Evolutionary conservation across 2,113 vertebrate species (phyloP).

Genomic region (Pelmatolapia mariae): DNA sequence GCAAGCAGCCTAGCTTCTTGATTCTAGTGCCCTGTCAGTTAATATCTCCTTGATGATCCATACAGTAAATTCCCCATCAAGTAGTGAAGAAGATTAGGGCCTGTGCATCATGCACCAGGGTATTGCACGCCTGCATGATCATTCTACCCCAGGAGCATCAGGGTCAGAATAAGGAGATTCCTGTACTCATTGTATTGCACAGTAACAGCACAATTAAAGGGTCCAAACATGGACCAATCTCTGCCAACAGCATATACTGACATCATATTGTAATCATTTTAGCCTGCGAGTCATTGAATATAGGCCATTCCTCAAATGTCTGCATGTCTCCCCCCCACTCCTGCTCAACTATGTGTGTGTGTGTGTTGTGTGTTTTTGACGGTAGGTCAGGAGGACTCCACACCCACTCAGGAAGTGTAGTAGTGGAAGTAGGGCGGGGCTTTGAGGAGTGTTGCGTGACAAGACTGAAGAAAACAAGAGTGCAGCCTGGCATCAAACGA

Average conservation of each 20-base stretch:
- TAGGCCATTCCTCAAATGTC: conserved; percentile 12
- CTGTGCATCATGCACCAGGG: neutral
- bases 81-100: conserved; percentile 9
- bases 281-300: neutral
- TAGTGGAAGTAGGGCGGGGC: conserved; percentile 20
- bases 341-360: neutral
- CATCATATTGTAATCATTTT: conserved; percentile 7
- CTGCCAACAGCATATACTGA: neutral
- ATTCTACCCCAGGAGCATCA: neutral
- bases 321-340: neutral
- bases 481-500: conserved; percentile 13
- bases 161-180: conserved; percentile 24
- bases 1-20: neutral
- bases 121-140: neutral
- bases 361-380: neutral
- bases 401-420: conserved; percentile 16
- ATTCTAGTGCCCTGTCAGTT: neutral
- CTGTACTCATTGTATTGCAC: neutral
- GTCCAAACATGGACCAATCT: neutral
- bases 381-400: neutral
- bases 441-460: conserved; percentile 51
- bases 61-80: neutral
- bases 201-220: conserved; percentile 16
- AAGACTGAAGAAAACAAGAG: conserved; percentile 56
- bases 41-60: neutral